These are phyloP conservation scores for Saturnia pavonia DNA, from an alignment of 2,888 invertebrate species.

Conservation along the genomic window DNA sequence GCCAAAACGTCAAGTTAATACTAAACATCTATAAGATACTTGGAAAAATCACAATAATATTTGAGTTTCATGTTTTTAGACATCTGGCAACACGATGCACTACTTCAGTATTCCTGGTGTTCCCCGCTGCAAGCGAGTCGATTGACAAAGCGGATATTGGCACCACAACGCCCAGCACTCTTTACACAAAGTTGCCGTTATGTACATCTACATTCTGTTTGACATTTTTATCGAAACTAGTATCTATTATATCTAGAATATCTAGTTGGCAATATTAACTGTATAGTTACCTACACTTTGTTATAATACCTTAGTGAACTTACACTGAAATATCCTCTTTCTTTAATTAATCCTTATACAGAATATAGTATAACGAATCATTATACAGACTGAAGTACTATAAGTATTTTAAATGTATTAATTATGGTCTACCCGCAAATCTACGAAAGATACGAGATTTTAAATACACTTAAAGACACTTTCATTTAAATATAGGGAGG, in stretches of 20 bases:
- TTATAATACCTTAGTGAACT: not conserved
- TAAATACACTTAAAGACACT: no score
- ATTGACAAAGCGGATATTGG: conserved; percentile 28
- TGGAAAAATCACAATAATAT: not conserved
- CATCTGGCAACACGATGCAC: conserved; percentile 22
- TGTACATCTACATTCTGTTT: conserved; percentile 21
- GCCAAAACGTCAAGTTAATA: no score
- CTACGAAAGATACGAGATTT: no score
- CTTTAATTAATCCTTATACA: not conserved
- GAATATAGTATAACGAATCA: no score
- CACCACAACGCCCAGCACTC: conserved; percentile 23
- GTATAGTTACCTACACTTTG: not conserved
- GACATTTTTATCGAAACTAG: conserved; percentile 26
- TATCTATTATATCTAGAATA: no score
- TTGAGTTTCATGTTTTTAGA: not conserved
- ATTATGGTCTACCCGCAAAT: no score
- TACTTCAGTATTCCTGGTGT: conserved; percentile 23
- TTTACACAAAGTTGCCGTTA: conserved; percentile 14
- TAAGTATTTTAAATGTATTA: no score
- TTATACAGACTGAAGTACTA: no score
- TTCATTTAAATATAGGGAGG: no score
- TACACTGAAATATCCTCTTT: not conserved
- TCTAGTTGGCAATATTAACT: conserved; percentile 7
- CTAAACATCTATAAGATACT: no score
- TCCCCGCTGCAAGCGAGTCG: conserved; percentile 21